Percentiles rank a stretch among this genome's conserved stretches.
Conservation (phyloP, 2,113 vertebrate genomes). For the Lota lota region DNA sequence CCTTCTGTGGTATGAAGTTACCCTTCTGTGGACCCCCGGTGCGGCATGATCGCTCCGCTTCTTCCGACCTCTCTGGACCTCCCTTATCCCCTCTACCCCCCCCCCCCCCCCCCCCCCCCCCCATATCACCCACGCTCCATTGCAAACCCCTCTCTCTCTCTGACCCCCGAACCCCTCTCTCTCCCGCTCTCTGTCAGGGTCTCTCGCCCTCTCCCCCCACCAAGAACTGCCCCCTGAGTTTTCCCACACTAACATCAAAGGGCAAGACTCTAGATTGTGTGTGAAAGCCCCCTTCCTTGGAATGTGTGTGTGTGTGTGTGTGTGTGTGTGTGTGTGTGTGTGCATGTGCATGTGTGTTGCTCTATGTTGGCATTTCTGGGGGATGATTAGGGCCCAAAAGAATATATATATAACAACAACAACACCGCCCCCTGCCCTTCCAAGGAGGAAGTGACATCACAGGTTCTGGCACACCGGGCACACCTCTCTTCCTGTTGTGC, state of each 20-base stretch:
- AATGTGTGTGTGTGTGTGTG: slow-evolving; percentile 49
- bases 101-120: too few species aligned
- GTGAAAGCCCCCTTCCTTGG: slow-evolving; percentile 68
- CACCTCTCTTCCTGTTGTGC: background rate
- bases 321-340: slow-evolving; percentile 62
- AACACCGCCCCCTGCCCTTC: slow-evolving; percentile 5
- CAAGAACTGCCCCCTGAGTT: slow-evolving; percentile 70
- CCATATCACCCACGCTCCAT: too few species aligned
- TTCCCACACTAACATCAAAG: slow-evolving; percentile 73
- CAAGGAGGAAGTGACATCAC: slow-evolving; percentile 59
- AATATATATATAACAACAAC: too few species aligned
- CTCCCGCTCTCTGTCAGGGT: background rate
- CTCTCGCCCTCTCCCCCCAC: background rate
- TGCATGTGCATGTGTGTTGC: slow-evolving; percentile 54
- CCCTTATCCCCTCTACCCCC: too few species aligned
- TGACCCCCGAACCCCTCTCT: background rate
- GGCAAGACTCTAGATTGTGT: slow-evolving; percentile 62
- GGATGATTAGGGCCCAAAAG: slow-evolving; percentile 41
- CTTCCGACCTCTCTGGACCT: too few species aligned
- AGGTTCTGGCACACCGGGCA: background rate
- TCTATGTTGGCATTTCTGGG: slow-evolving; percentile 60
- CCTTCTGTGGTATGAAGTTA: too few species aligned
- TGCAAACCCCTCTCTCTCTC: background rate
- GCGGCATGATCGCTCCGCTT: too few species aligned
- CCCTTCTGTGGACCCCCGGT: too few species aligned